Evolutionary conservation across 1,140 invertebrate genomes (phyloP).

Genomic region (Acromyrmex heyeri): DNA sequence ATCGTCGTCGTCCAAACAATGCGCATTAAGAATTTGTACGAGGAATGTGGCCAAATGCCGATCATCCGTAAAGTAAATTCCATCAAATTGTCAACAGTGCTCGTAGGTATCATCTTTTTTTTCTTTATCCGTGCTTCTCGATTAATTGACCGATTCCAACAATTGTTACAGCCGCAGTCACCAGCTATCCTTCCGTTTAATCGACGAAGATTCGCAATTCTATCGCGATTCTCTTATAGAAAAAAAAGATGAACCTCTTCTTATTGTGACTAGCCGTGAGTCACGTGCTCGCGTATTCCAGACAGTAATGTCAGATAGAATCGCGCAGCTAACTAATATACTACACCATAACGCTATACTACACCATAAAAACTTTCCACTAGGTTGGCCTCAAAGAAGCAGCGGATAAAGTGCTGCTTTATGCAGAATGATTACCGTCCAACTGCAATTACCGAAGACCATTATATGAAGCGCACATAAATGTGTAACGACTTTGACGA

Average conservation of each 20-base stretch:
- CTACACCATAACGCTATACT: background rate
- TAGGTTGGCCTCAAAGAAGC: background rate
- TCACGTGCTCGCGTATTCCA: background rate
- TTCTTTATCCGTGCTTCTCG: background rate
- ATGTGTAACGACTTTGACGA: conserved; percentile 39
- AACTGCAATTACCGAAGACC: conserved; percentile 23
- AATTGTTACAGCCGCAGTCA: conserved; percentile 4
- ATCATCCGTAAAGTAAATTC: conserved; percentile 53
- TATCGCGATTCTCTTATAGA: background rate
- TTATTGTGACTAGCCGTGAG: conserved; percentile 1
- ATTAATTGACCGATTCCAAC: conserved; percentile 4
- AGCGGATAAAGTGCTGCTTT: conserved; percentile 30
- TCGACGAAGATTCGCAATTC: conserved; percentile 15
- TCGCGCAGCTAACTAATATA: background rate
- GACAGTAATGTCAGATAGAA: background rate
- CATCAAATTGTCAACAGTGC: conserved; percentile 27
- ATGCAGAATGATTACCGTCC: conserved; percentile 6
- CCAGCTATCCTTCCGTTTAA: background rate
- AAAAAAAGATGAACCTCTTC: conserved; percentile 1
- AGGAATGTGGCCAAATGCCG: conserved; percentile 61
- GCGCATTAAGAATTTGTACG: conserved; percentile 27
- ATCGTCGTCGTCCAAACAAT: conserved; percentile 21
- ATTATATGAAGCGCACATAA: conserved; percentile 20
- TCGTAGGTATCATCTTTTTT: conserved; percentile 18
- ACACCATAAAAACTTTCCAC: conserved; percentile 23